phyloP scores from a whole-genome alignment of 2,888 invertebrate species.

The Pogonocherus hispidulus region DNA sequence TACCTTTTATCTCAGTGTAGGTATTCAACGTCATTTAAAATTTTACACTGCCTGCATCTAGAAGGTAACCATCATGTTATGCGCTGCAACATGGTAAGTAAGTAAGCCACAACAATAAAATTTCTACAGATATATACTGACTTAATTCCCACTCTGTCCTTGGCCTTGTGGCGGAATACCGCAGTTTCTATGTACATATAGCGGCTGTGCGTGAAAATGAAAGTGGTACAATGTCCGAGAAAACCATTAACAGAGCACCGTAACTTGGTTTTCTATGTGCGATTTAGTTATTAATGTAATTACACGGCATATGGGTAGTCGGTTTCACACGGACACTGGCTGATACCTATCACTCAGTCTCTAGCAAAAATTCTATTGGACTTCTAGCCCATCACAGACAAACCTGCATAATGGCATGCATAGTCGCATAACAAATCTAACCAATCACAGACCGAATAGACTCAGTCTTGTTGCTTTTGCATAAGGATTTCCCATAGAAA shows the following conservation, averaged over 20 bases:
- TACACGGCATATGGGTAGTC: background rate
- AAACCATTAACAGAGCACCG: background rate
- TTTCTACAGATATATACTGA: background rate
- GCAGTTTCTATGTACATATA: slow-evolving; percentile 4
- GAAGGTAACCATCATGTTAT: background rate
- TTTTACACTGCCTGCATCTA: background rate
- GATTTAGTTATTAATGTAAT: background rate
- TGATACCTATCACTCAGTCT: background rate
- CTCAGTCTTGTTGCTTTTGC: too few relatives aligned
- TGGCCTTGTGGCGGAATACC: background rate
- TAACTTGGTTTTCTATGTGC: background rate
- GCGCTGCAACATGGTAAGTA: too few relatives aligned
- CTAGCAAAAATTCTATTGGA: too few relatives aligned
- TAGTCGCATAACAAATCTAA: too few relatives aligned
- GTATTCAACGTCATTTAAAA: too few relatives aligned
- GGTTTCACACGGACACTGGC: background rate
- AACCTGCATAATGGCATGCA: too few relatives aligned
- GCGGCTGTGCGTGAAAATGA: slow-evolving; percentile 6
- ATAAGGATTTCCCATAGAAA: too few relatives aligned
- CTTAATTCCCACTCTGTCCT: background rate
- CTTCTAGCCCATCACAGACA: too few relatives aligned
- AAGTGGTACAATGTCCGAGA: background rate
- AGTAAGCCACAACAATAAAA: background rate
- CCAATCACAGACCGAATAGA: too few relatives aligned
- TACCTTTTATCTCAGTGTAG: too few relatives aligned